Evolutionary conservation across 2,888 invertebrate species (phyloP).

Genomic region (Papilio elwesi): DNA sequence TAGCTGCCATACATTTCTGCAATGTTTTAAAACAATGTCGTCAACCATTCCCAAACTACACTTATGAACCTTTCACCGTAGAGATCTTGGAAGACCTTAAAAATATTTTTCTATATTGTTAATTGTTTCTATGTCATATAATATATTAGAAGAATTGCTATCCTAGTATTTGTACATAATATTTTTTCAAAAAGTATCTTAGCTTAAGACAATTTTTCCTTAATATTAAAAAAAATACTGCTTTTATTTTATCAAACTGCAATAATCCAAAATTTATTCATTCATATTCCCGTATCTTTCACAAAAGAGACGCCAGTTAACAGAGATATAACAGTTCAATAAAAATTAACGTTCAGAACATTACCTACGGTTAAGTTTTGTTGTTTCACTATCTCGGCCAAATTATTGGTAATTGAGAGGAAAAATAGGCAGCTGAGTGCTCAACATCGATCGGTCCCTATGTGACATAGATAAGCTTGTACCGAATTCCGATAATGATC

Average conservation of each 20-base stretch:
- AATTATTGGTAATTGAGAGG: conserved; percentile 64
- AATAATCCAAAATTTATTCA: conserved; percentile 23
- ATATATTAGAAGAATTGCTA: too few species aligned
- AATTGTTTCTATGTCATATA: too few species aligned
- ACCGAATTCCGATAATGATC: conserved; percentile 77
- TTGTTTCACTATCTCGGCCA: conserved; percentile 26
- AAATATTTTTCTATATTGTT: too few species aligned
- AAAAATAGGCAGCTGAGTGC: conserved; percentile 72
- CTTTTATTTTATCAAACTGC: conserved; percentile 21
- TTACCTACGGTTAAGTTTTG: conserved; percentile 28
- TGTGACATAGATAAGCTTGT: conserved; percentile 74
- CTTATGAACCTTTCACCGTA: too few species aligned
- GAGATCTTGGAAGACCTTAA: too few species aligned
- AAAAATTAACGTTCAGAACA: conserved; percentile 30
- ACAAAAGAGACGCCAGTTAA: conserved; percentile 23
- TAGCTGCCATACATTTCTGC: too few species aligned
- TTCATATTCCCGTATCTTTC: conserved; percentile 20
- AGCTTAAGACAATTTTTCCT: neutral
- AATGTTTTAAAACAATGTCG: too few species aligned
- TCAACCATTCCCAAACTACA: too few species aligned
- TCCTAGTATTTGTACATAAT: too few species aligned
- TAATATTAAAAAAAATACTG: neutral
- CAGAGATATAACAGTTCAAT: conserved; percentile 28
- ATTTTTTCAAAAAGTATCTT: too few species aligned
- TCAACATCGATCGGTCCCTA: conserved; percentile 73